Evolutionary conservation across 2,113 vertebrate genomes (phyloP).

Genomic region (Piprites chloris): DNA sequence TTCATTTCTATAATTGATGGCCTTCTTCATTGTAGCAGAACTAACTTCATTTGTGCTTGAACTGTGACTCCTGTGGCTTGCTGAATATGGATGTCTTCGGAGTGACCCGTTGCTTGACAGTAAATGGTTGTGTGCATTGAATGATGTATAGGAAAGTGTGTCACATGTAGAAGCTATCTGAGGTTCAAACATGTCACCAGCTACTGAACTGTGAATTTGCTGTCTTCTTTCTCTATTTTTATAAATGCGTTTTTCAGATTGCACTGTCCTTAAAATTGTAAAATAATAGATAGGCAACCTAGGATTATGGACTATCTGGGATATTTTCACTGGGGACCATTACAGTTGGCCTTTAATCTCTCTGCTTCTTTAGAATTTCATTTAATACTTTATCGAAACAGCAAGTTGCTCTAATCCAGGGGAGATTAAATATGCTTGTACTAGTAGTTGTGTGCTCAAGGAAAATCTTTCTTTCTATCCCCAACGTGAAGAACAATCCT

Average conservation of each 20-base stretch:
- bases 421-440: neutral
- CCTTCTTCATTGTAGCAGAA: neutral
- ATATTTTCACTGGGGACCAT: neutral
- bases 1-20: neutral
- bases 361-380: conserved; percentile 35
- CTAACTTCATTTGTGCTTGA: neutral
- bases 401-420: neutral
- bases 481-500: neutral
- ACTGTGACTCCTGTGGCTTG: neutral
- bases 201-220: neutral
- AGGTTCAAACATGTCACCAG: neutral
- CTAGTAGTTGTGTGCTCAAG: neutral
- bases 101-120: neutral
- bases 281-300: neutral
- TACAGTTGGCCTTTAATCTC: conserved; percentile 25
- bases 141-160: neutral
- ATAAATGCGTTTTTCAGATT: neutral
- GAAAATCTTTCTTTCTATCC: neutral
- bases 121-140: neutral
- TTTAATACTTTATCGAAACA: conserved; percentile 26
- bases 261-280: neutral
- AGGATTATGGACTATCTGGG: conserved; percentile 27
- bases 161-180: neutral
- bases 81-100: neutral
- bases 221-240: neutral